Evolutionary conservation across 2,113 vertebrate genomes (phyloP).

Genomic region (Mus musculus): GRCm39 chr12:94732001-94732500

Average conservation of each 20-base stretch:
- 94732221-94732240: not conserved
- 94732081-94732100: not conserved
- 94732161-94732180: not conserved
- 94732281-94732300: not conserved
- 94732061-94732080: not conserved
- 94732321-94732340: not conserved
- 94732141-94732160: not conserved
- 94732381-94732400: not conserved
- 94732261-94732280: not conserved
- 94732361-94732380: not conserved
- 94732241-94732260: not conserved
- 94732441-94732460: too few relatives aligned
- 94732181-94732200: not conserved
- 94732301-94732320: too few relatives aligned
- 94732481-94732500: too few relatives aligned
- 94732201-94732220: not conserved
- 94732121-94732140: not conserved
- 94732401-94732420: not conserved
- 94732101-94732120: not conserved
- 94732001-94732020: not conserved
- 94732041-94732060: not conserved
- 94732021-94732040: not conserved
- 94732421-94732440: too few relatives aligned
- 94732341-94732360: not conserved
- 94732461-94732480: too few relatives aligned